Percentiles rank a stretch among this genome's conserved stretches.
These are phyloP conservation scores for Fragum whitleyi DNA, from an alignment of 2,888 invertebrate species.

Conservation along the genomic window DNA sequence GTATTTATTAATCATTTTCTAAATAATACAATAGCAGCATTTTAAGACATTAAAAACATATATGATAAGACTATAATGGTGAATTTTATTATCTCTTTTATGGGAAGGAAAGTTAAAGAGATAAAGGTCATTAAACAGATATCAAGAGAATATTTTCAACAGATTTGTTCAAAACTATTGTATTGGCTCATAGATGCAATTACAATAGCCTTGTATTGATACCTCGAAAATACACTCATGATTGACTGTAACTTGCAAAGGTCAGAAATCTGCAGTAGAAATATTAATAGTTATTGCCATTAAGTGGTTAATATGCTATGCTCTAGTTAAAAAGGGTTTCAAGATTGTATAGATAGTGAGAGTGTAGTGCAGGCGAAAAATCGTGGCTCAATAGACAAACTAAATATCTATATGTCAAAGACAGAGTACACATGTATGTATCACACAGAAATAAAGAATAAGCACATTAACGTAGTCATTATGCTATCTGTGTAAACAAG, in stretches of 20 bases:
- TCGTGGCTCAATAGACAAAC: conserved; percentile 7
- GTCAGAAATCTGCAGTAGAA: not conserved
- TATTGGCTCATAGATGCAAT: too few relatives aligned
- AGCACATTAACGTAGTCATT: conserved; percentile 27
- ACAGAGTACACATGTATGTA: conserved; percentile 18
- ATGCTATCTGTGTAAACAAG: conserved; percentile 35
- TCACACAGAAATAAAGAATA: conserved; percentile 27
- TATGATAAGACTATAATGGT: not conserved
- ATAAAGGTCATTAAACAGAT: not conserved
- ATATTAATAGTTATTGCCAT: conserved; percentile 5
- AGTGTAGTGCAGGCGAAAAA: conserved; percentile 18
- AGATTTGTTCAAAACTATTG: too few relatives aligned
- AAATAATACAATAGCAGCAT: too few relatives aligned
- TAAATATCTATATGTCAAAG: conserved; percentile 20
- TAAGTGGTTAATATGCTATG: conserved; percentile 41
- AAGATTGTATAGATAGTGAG: conserved; percentile 5
- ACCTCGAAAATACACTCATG: not conserved
- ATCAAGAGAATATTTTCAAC: not conserved
- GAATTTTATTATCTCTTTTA: not conserved
- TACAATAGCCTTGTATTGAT: too few relatives aligned
- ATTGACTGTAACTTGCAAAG: not conserved
- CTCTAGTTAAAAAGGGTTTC: conserved; percentile 23
- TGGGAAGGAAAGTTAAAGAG: not conserved
- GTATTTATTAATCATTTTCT: too few relatives aligned
- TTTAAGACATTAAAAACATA: too few relatives aligned